These are phyloP conservation scores for Microvelia longipes DNA, from an alignment of 1,140 invertebrate genomes.

Conservation along the genomic window DNA sequence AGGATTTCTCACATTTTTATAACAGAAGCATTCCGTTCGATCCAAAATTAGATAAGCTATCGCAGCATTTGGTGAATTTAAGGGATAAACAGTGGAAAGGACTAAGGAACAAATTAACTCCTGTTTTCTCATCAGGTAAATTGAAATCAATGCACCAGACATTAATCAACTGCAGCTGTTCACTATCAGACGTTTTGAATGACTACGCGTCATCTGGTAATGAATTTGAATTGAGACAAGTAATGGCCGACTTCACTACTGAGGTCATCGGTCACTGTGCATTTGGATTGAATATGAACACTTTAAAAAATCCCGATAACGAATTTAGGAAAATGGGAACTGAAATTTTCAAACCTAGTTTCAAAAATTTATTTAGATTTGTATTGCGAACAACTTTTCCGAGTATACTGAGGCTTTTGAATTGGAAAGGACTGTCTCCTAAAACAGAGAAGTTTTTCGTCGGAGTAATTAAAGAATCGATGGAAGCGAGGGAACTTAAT, in stretches of 20 bases:
- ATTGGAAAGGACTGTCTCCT: background rate
- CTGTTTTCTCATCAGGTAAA: constrained; percentile 45
- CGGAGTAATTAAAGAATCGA: background rate
- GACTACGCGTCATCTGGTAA: background rate
- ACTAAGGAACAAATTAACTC: constrained; percentile 41
- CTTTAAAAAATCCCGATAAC: constrained; percentile 32
- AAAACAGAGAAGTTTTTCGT: background rate
- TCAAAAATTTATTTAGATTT: background rate
- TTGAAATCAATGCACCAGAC: constrained; percentile 17
- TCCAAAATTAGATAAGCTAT: constrained; percentile 34
- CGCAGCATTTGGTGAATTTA: constrained; percentile 34
- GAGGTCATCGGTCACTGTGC: constrained; percentile 27
- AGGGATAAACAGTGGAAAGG: constrained; percentile 40
- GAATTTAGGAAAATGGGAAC: constrained; percentile 31
- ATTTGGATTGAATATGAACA: constrained; percentile 25
- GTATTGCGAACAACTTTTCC: background rate
- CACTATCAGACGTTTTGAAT: background rate
- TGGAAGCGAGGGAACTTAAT: constrained; percentile 1
- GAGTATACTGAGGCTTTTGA: background rate
- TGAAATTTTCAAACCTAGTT: background rate
- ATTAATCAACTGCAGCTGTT: background rate
- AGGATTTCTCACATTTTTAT: constrained; percentile 39
- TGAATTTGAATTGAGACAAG: constrained; percentile 18
- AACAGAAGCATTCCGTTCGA: constrained; percentile 33
- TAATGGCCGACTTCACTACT: constrained; percentile 22